A percentile compares a stretch with the other conserved stretches of the same genome.
Evolutionary conservation across 1,140 invertebrate species (phyloP).

Genomic region (Macrobrachium nipponense): DNA sequence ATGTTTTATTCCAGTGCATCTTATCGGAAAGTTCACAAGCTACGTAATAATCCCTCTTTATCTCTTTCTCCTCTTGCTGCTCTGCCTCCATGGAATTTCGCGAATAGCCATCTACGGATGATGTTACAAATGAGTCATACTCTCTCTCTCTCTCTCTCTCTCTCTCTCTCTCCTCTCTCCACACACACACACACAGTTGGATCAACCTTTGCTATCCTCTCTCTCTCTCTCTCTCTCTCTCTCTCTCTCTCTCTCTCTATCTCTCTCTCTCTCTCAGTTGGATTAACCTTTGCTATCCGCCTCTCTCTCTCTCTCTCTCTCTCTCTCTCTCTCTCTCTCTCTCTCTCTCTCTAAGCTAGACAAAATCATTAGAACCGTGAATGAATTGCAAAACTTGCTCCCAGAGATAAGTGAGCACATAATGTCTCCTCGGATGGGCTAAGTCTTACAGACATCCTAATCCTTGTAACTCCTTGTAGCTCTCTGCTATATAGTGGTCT

Average conservation of each 20-base stretch:
- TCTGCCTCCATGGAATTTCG: not conserved
- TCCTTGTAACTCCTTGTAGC: too few species aligned
- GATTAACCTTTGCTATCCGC: not conserved
- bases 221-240: not conserved
- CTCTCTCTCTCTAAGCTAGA: too few species aligned
- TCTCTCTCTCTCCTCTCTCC: not conserved
- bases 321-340: not conserved
- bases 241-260: not conserved
- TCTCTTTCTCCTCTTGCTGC: not conserved
- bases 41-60: not conserved
- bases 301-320: conserved; percentile 2
- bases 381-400: too few species aligned
- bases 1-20: too few species aligned
- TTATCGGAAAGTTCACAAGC: too few species aligned
- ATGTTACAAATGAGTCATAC: not conserved
- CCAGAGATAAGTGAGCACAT: too few species aligned
- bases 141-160: not conserved
- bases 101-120: too few species aligned
- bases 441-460: too few species aligned
- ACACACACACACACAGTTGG: not conserved
- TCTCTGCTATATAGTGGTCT: not conserved
- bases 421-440: too few species aligned
- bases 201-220: not conserved
- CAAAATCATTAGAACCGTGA: too few species aligned
- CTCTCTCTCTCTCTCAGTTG: not conserved